These are phyloP conservation scores for Caenorhabditis uteleia DNA, from an alignment of 2,888 invertebrate species.

Conservation along the genomic window DNA sequence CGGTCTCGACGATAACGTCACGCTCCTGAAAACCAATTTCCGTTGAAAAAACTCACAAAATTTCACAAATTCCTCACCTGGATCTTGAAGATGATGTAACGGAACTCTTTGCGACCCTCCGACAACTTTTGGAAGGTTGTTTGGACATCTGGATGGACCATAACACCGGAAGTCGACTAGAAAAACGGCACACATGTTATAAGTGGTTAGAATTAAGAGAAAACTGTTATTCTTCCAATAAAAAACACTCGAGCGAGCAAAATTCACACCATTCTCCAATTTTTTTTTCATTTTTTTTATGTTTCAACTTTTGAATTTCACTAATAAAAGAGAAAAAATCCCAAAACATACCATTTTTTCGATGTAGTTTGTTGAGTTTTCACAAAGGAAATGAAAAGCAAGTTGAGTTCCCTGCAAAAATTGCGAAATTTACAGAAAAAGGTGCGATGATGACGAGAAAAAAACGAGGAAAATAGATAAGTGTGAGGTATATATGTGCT, in stretches of 20 bases:
- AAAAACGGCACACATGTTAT: conserved; percentile 29
- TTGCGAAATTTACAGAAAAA: not conserved
- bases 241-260: conserved; percentile 1
- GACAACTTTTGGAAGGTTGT: conserved; percentile 67
- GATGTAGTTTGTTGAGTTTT: conserved; percentile 12
- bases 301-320: not conserved
- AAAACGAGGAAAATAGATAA: too few relatives aligned
- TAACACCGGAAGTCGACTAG: conserved; percentile 67
- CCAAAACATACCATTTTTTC: conserved; percentile 28
- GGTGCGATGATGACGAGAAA: too few relatives aligned
- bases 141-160: conserved; percentile 69
- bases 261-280: conserved; percentile 25
- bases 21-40: conserved; percentile 53
- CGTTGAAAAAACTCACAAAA: not conserved
- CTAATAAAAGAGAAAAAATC: conserved; percentile 1
- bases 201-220: conserved; percentile 1
- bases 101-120: conserved; percentile 67
- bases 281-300: conserved; percentile 4
- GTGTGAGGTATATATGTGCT: too few relatives aligned
- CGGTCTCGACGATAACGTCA: conserved; percentile 68
- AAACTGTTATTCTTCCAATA: conserved; percentile 10
- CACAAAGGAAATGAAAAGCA: conserved; percentile 15
- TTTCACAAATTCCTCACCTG: conserved; percentile 42
- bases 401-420: conserved; percentile 27
- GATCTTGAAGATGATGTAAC: conserved; percentile 70